phyloP scores from a whole-genome alignment of 2,797 vertebrate genomes.

The Macropodus opercularis region DNA sequence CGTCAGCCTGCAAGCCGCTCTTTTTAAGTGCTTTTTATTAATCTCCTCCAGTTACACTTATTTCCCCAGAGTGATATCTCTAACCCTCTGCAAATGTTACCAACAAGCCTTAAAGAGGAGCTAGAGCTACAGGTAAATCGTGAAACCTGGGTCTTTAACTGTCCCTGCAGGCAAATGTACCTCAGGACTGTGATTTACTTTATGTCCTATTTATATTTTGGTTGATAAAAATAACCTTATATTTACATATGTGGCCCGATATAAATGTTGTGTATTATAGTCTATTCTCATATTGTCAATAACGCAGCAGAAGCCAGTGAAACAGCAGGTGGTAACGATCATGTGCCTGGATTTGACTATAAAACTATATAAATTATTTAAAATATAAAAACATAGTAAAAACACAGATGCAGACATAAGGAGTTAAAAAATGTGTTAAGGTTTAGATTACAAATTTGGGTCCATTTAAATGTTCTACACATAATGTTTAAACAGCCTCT shows the following conservation, averaged over 20 bases:
- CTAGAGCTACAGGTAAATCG: conserved; percentile 9
- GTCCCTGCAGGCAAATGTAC: background rate
- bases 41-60: conserved; percentile 58
- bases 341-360: conserved; percentile 34
- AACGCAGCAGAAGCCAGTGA: conserved; percentile 22
- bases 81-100: conserved; percentile 5
- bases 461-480: no score
- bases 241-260: conserved; percentile 8
- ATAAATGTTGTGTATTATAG: background rate
- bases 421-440: no score
- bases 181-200: no score
- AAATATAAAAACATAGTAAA: no score
- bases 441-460: no score
- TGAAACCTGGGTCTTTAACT: conserved; percentile 2
- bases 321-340: conserved; percentile 39
- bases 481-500: no score
- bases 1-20: conserved; percentile 6
- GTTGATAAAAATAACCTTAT: background rate
- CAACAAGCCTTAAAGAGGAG: conserved; percentile 36
- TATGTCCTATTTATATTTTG: background rate
- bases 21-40: conserved; percentile 44
- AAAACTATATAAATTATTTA: conserved; percentile 26
- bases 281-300: conserved; percentile 11
- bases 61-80: conserved; percentile 51
- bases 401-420: no score